These are phyloP conservation scores for Burhinus bistriatus DNA, from an alignment of 2,113 vertebrate genomes.

Conservation along the genomic window DNA sequence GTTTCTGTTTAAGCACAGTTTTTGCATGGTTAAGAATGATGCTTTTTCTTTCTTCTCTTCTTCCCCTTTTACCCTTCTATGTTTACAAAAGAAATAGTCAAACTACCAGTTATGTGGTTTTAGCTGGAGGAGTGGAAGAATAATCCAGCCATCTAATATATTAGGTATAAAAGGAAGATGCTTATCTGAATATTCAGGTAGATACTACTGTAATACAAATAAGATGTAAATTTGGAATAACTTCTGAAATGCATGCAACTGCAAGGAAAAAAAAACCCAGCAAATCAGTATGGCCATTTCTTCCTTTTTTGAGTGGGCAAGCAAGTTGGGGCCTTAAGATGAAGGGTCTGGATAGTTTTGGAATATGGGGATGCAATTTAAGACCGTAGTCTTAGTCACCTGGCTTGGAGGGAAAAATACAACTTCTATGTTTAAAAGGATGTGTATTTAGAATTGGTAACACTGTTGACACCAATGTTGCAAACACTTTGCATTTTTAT, in stretches of 20 bases:
- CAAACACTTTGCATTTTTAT: background rate
- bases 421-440: background rate
- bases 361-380: background rate
- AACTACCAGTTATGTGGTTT: background rate
- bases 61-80: background rate
- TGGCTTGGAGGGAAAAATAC: background rate
- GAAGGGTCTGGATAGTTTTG: background rate
- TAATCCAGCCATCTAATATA: background rate
- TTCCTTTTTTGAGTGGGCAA: background rate
- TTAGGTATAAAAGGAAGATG: background rate
- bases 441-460: background rate
- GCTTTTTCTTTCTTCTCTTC: background rate
- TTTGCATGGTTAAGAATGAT: background rate
- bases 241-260: background rate
- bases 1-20: background rate
- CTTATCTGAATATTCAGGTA: background rate
- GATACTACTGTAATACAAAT: background rate
- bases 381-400: background rate
- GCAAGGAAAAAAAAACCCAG: background rate
- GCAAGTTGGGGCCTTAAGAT: background rate
- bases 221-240: background rate
- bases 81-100: background rate
- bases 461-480: background rate
- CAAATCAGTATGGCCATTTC: background rate
- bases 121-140: background rate